A percentile compares a stretch with the other conserved stretches of the same genome.
Conservation (phyloP, 2,888 invertebrate genomes). For the Cryptosula pallasiana region DNA sequence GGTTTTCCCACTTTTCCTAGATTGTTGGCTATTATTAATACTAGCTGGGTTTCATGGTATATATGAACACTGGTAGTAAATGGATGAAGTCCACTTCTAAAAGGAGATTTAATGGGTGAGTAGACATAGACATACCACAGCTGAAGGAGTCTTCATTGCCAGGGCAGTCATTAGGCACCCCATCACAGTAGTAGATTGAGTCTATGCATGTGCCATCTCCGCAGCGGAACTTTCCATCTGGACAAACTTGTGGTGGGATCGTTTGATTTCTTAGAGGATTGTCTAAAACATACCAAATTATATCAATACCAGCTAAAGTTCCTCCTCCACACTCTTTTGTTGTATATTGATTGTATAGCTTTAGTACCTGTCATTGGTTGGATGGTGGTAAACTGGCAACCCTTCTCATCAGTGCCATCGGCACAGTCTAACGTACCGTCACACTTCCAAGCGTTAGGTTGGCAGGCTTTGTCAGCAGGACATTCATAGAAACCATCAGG, state of each 20-base stretch:
- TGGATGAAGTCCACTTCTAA: no score
- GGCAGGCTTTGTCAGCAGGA: conserved; percentile 31
- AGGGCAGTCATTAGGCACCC: conserved; percentile 22
- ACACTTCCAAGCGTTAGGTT: conserved; percentile 31
- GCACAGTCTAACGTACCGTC: conserved; percentile 34
- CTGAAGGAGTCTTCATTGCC: conserved; percentile 1
- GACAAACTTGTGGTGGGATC: background rate
- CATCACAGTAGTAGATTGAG: conserved; percentile 9
- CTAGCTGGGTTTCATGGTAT: no score
- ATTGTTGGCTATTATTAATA: no score
- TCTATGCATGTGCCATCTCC: conserved; percentile 12
- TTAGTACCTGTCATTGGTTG: background rate
- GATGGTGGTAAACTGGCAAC: conserved; percentile 28
- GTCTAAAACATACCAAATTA: background rate
- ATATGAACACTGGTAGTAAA: no score
- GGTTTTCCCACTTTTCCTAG: no score
- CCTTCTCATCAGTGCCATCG: conserved; percentile 33
- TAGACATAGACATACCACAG: conserved; percentile 7
- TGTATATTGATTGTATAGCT: no score
- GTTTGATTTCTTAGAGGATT: background rate
- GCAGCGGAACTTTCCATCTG: conserved; percentile 14
- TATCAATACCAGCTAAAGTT: no score
- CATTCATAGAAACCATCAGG: conserved; percentile 33
- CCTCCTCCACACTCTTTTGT: no score
- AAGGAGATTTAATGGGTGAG: no score